Evolutionary conservation across 2,797 vertebrate genomes (phyloP).

Genomic region (Trachurus trachurus): DNA sequence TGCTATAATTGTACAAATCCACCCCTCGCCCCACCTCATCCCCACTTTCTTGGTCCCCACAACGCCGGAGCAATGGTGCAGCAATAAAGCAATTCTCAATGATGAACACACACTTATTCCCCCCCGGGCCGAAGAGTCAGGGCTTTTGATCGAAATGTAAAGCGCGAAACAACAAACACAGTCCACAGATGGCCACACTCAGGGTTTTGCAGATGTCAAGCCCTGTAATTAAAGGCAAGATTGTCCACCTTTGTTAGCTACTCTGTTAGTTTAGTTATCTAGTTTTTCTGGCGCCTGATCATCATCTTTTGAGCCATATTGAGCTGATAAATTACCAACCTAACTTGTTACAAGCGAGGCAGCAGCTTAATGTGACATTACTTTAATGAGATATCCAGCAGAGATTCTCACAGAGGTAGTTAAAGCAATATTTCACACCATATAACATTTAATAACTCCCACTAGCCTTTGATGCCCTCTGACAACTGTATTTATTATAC

Average conservation of each 20-base stretch:
- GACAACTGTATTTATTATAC: constrained; percentile 58
- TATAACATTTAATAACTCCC: constrained; percentile 62
- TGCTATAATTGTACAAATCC: constrained; percentile 75
- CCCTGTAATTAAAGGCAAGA: constrained; percentile 45
- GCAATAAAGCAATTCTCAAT: constrained; percentile 83
- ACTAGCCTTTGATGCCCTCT: constrained; percentile 36
- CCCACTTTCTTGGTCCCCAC: constrained; percentile 60
- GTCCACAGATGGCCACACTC: constrained; percentile 57
- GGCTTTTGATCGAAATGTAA: constrained; percentile 67
- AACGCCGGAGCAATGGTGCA: constrained; percentile 79
- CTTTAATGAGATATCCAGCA: constrained; percentile 44
- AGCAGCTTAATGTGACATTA: constrained; percentile 39
- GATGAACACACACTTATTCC: constrained; percentile 80
- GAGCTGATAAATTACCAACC: constrained; percentile 1
- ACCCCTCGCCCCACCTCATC: constrained; percentile 60
- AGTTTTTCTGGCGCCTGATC: background rate
- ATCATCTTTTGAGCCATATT: constrained; percentile 7
- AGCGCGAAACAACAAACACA: constrained; percentile 46
- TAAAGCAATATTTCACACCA: constrained; percentile 53
- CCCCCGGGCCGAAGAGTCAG: constrained; percentile 54
- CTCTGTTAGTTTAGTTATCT: constrained; percentile 20
- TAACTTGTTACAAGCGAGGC: constrained; percentile 19
- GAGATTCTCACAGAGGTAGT: constrained; percentile 38
- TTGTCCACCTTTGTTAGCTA: constrained; percentile 38
- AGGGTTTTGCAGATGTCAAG: constrained; percentile 42